These are phyloP conservation scores for Pseudorasbora parva DNA, from an alignment of 2,113 vertebrate genomes.

Conservation along the genomic window DNA sequence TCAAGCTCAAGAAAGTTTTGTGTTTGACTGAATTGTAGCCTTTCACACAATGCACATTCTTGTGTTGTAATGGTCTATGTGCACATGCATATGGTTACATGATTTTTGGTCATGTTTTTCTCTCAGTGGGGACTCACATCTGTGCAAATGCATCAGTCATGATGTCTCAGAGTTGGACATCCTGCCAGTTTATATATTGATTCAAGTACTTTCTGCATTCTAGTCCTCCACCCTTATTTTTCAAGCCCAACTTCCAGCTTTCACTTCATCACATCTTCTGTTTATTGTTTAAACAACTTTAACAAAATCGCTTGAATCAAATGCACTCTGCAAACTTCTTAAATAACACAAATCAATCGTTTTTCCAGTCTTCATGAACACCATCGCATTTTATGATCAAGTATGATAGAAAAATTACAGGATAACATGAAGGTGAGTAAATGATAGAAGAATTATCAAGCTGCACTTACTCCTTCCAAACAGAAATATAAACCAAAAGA, in stretches of 20 bases:
- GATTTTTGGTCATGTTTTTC: not conserved
- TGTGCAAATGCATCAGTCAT: constrained; percentile 55
- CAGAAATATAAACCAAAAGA: not conserved
- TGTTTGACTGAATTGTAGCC: not conserved
- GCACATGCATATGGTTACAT: not conserved
- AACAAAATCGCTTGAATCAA: not conserved
- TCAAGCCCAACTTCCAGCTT: not conserved
- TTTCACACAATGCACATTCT: not conserved
- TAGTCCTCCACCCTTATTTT: not conserved
- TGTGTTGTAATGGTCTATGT: not conserved
- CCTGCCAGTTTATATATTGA: constrained; percentile 54
- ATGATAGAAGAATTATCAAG: not conserved
- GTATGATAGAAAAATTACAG: not conserved
- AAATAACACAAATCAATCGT: not conserved
- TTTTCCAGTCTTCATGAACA: not conserved
- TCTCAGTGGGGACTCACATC: constrained; percentile 59
- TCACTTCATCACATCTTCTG: not conserved
- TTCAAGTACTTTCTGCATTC: constrained; percentile 51
- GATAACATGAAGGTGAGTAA: not conserved
- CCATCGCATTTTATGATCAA: not conserved
- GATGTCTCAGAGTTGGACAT: constrained; percentile 41
- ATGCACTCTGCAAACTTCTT: not conserved
- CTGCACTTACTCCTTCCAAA: not conserved
- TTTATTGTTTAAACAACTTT: not conserved
- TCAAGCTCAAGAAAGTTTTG: not conserved